Evolutionary conservation across 1,140 invertebrate species (phyloP), one percentile per base, ranked within the genome.

Genomic region (Luehdorfia chinensis): DNA sequence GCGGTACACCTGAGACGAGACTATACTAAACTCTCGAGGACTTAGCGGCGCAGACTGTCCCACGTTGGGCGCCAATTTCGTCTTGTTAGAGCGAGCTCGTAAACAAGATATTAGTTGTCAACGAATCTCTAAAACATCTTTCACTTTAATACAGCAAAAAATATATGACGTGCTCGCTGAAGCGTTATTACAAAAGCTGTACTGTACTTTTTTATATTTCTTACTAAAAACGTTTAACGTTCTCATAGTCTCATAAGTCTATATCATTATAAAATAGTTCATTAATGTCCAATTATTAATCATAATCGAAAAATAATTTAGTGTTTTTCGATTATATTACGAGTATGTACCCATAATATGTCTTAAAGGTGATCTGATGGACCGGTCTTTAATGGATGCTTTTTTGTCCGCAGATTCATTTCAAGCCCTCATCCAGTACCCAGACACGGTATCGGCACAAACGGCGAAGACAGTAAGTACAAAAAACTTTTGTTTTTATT

Each of bases 341-440:
- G n/a, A n/a, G n/a, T n/a, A n/a, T n/a, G n/a, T n/a, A n/a, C n/a
- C n/a, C n/a, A n/a, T n/a, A n/a, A n/a, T n/a, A n/a, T n/a, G n/a
- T n/a, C n/a, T n/a, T n/a, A n/a, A n/a, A n/a, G n/a, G n/a, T n/a
- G n/a, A n/a, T n/a, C n/a, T n/a, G n/a, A n/a, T n/a, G n/a, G n/a
- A n/a, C n/a, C n/a, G n/a, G n/a, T n/a, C n/a, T n/a, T n/a, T 21
- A 21, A 21, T 21, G 6, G 1, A 21, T 19, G 9, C 32, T 49
- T 36, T 68, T 76, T 77, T 67, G 55, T 76, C 93, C 93, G 55
- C 91, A 98, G 96, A 96, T 90, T 97, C 96, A 89, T 99, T 98
- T 92, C 98, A 99, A 93, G 98, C 97, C 48, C 91, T 99, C 66
- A 98, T 99, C 85, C 98, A 99, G 89, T 98, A 98, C 88, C 94